A percentile compares a stretch with the other conserved stretches of the same genome.
Conservation (phyloP, 2,113 vertebrate genomes). For the Myotis lucifugus region DNA sequence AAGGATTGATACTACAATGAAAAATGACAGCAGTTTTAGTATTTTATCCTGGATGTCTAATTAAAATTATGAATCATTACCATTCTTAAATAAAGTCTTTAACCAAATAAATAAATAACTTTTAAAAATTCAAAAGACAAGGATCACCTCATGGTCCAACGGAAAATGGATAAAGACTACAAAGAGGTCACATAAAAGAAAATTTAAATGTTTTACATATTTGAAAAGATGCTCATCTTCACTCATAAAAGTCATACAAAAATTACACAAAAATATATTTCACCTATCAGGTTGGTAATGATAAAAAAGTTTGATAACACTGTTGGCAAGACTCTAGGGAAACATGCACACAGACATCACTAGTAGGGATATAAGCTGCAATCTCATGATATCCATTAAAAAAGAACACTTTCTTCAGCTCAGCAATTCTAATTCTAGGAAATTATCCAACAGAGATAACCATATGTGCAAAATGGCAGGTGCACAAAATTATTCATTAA, state of each 20-base stretch:
- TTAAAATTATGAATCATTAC: neutral
- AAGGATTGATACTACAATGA: constrained; percentile 93
- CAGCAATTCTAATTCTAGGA: neutral
- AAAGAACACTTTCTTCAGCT: neutral
- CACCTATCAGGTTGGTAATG: neutral
- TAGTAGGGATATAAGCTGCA: neutral
- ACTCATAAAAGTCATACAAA: neutral
- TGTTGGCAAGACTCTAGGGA: neutral
- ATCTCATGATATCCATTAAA: neutral
- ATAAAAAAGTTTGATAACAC: neutral
- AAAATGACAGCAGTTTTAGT: constrained; percentile 62
- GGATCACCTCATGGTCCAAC: neutral
- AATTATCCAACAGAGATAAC: neutral
- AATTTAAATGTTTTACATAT: neutral
- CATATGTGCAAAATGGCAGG: neutral
- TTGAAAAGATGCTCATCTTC: neutral
- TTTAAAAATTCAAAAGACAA: neutral
- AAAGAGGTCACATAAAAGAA: neutral
- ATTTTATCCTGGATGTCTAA: neutral
- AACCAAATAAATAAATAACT: neutral
- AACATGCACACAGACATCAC: rapidly evolving
- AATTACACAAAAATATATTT: neutral
- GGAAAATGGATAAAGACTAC: neutral
- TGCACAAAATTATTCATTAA: neutral
- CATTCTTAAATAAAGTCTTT: neutral